Percentiles rank a stretch among this genome's conserved stretches.
These are phyloP conservation scores for Clepsis dumicolana DNA, from an alignment of 2,888 invertebrate genomes.

Conservation along the genomic window DNA sequence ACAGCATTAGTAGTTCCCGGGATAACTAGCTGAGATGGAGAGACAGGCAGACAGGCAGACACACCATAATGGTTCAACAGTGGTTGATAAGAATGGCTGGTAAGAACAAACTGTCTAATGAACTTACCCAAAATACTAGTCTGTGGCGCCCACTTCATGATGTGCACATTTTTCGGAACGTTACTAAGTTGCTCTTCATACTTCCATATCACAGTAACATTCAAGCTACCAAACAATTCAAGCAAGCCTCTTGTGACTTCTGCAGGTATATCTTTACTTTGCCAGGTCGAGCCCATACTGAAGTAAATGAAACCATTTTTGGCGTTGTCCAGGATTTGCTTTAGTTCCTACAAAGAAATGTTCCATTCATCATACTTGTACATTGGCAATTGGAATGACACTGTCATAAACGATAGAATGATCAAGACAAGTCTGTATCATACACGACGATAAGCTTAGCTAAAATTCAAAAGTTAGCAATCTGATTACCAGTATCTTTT, in stretches of 20 bases:
- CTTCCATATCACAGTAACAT: constrained; percentile 74
- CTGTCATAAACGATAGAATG: too few relatives aligned
- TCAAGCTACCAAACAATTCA: constrained; percentile 61
- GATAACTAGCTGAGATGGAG: too few relatives aligned
- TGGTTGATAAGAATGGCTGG: too few relatives aligned
- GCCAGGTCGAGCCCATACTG: constrained; percentile 68
- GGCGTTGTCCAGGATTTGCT: constrained; percentile 66
- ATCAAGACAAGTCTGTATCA: too few relatives aligned
- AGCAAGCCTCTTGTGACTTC: constrained; percentile 57
- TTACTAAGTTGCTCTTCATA: constrained; percentile 63
- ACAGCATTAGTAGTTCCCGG: too few relatives aligned
- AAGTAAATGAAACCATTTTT: constrained; percentile 70
- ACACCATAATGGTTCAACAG: too few relatives aligned
- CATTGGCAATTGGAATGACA: too few relatives aligned
- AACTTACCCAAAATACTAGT: constrained; percentile 67
- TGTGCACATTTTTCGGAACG: constrained; percentile 66
- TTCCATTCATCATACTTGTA: background rate
- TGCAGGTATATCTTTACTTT: constrained; percentile 60
- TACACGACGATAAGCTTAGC: too few relatives aligned
- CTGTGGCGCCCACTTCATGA: constrained; percentile 73
- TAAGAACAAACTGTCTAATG: too few relatives aligned
- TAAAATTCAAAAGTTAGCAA: too few relatives aligned
- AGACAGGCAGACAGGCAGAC: too few relatives aligned
- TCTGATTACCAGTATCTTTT: too few relatives aligned
- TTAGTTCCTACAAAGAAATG: constrained; percentile 67